These are phyloP conservation scores for Cephus nigrinus DNA, from an alignment of 2,888 invertebrate species.

Conservation along the genomic window DNA sequence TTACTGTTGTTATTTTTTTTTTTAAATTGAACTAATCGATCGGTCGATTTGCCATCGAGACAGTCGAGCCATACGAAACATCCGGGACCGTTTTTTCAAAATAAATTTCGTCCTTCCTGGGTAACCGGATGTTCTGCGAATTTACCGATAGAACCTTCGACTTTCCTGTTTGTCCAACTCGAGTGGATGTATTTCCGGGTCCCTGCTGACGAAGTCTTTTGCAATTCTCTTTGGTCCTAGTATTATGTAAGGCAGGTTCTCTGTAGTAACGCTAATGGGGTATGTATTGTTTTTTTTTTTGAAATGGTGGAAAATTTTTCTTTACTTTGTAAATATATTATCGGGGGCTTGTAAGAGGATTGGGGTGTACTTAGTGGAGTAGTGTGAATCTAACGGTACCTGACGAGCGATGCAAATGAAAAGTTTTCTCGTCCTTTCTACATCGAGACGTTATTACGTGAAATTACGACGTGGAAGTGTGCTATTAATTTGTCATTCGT, in stretches of 20 bases:
- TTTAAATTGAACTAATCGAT: neutral
- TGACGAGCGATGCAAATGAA: conserved; percentile 27
- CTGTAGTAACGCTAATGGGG: neutral
- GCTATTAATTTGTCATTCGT: conserved; percentile 46
- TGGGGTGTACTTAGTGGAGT: neutral
- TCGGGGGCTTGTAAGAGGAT: neutral
- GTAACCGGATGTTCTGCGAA: conserved; percentile 33
- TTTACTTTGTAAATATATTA: neutral
- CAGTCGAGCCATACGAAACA: neutral
- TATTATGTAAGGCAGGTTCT: neutral
- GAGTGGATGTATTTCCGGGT: conserved; percentile 24
- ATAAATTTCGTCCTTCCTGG: conserved; percentile 18
- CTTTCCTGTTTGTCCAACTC: conserved; percentile 23
- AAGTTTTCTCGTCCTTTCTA: conserved; percentile 36
- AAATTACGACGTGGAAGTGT: conserved; percentile 33
- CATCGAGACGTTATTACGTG: conserved; percentile 21
- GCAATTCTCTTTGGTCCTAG: conserved; percentile 28
- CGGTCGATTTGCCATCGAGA: neutral
- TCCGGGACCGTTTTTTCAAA: conserved; percentile 5
- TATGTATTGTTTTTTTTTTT: conserved; percentile 3
- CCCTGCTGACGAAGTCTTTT: conserved; percentile 27
- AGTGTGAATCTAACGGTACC: neutral
- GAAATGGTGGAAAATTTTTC: no score
- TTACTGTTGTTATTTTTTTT: neutral
- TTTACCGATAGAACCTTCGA: conserved; percentile 20